Base-by-base conservation (phyloP, 2,888 invertebrate genomes). In the Abrostola tripartita region DNA sequence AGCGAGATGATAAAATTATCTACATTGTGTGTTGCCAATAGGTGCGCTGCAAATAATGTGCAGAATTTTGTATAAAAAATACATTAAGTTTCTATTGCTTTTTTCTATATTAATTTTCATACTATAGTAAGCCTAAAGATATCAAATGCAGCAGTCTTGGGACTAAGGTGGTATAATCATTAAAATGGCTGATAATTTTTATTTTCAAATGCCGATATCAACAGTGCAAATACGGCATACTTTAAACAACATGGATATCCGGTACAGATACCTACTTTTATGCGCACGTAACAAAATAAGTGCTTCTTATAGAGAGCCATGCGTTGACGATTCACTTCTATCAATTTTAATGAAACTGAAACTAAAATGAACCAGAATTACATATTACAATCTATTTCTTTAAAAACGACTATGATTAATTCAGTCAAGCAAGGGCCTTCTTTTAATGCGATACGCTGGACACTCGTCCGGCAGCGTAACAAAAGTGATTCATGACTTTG, bases 401-500 rank as follows among this genome's bases (percentile, higher is more conserved):
- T 60, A 55, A 70, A 68, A 67, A 66, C 72, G 60, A 24, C 54
- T 58, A 75, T 85, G 86, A 87, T 82, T 85, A 84, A 85, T 81
- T 71, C 73, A 79, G 78, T 83, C 52, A 77, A 76, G 61, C 61
- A 58, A 78, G 68, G 62, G 55, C 56, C 65, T 81, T 74, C 64
- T 66, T 77, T 61, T 66, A 71, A 79, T 77, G 63, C 78, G 69
- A 74, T 76, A 65, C 65, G 79, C 69, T 84, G 87, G 86, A 84
- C 87, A 84, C 74, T 79, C 82, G 84, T 83, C 82, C 79, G 83
- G 81, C 77, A 81, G 83, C 81, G 82, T 83, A 81, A 87, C 88
- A 84, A 85, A 87, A 88, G 88, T 90, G 89, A 91, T 90, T 92
- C 89, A 91, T 87, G 83, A 84, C 73, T 83, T 88, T 90, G 85